Base-by-base conservation (phyloP, 2,797 vertebrate genomes). In the Danio jaintianensis region DNA sequence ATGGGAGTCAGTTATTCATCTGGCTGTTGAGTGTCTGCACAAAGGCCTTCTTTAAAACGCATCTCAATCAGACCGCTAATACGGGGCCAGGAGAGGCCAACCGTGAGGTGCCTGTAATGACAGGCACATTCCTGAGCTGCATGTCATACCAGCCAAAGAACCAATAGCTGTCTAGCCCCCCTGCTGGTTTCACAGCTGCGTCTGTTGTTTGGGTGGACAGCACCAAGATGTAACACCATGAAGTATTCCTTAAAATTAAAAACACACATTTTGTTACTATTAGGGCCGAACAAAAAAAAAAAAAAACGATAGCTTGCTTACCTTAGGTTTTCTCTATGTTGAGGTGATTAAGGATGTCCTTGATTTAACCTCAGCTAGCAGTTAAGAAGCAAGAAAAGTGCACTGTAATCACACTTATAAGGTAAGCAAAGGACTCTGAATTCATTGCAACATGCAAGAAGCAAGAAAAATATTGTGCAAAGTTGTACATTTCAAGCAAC, bases 71-170 rank as follows among this genome's bases (percentile, higher is more conserved):
- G 86, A 83, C 86, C 85, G 89, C 90, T 90, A 89, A 91, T 89
- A 87, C 82, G 82, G 47, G 83, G 90, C 89, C 84, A 89, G 88
- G 89, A 84, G 91, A 91, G 90, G 89, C 92, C 92, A 92, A 92
- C 84, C 86, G 70, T 90, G 90, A 89, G 89, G 87, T 22, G 72
- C 73, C 56, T 69, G 87, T 91, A 91, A 93, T 89, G 91, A 92
- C 90, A 85, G 81, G 87, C 88, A 85, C 92, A 94, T 94, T 94
- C 93, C 91, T 89, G 88, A 72, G 88, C 90, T 89, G 88, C 90
- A 86, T 90, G 79, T 87, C 89, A 93, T 93, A 87, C 91, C 92
- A 89, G 88, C 89, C 90, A 88, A 88, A 87, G 89, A 85, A 85
- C 84, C 87, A 81, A 45, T 12, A 83, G 86, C 83, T 77, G 82